Percentiles rank a stretch among this genome's conserved stretches.
Conservation (phyloP, 92 coral and sea anemone genomes). For the Porites lobata region DNA sequence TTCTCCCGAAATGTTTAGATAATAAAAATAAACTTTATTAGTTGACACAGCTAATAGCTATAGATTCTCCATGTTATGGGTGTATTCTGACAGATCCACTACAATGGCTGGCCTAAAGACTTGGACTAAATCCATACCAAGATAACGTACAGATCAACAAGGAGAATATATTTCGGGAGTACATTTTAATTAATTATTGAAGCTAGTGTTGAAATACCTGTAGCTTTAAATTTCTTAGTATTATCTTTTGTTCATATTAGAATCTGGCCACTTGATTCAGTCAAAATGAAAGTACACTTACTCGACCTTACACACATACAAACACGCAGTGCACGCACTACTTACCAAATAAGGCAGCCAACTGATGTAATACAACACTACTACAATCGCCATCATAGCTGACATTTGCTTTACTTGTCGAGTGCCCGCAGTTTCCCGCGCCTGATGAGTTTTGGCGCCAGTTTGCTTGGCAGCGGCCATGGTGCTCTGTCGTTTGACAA, state of each 20-base stretch:
- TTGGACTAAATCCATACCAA: background rate
- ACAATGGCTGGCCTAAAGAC: too few species aligned
- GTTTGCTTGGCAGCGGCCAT: conserved; percentile 86
- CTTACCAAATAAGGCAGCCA: conserved; percentile 99
- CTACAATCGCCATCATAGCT: conserved; percentile 91
- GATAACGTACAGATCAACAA: background rate
- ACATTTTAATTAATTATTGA: background rate
- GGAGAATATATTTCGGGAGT: background rate
- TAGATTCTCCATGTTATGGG: too few species aligned
- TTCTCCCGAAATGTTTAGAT: too few species aligned
- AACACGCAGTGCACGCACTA: background rate
- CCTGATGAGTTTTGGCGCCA: conserved; percentile 48
- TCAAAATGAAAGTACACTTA: background rate
- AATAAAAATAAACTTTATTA: too few species aligned
- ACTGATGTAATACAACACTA: conserved; percentile 88
- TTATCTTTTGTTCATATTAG: background rate
- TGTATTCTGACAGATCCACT: too few species aligned
- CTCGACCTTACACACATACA: background rate
- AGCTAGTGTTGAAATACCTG: background rate
- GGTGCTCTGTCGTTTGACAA: conserved; percentile 79
- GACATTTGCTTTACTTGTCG: conserved; percentile 88
- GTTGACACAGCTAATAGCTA: too few species aligned
- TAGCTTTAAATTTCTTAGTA: background rate
- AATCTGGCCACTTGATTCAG: background rate
- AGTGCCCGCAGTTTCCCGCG: conserved; percentile 84